Evolutionary conservation across 2,113 vertebrate species (phyloP).

Genomic region (Ophthalmolycus amberensis): DNA sequence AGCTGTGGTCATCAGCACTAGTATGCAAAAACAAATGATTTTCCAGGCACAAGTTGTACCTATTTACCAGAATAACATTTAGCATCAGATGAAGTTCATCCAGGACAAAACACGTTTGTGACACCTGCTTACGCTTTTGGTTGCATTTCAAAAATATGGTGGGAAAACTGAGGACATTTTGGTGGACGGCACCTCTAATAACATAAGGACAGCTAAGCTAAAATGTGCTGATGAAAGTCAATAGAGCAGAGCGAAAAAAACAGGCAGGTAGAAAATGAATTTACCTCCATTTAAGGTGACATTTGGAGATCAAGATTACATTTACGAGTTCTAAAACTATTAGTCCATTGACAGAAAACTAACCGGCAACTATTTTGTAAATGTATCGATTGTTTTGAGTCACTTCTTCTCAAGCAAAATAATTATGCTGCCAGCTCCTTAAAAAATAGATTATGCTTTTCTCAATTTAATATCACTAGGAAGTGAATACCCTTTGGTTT

Average conservation of each 20-base stretch:
- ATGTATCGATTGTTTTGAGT: background rate
- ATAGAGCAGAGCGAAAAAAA: background rate
- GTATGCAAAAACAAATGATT: background rate
- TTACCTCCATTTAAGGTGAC: background rate
- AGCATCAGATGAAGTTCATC: slow-evolving; percentile 23
- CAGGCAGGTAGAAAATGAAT: background rate
- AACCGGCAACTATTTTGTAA: background rate
- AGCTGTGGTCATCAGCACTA: background rate
- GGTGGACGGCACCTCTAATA: background rate
- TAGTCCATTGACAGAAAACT: background rate
- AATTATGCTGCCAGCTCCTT: background rate
- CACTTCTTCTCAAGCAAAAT: background rate
- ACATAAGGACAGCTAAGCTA: background rate
- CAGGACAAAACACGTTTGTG: background rate
- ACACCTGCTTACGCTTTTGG: background rate
- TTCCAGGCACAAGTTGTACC: background rate
- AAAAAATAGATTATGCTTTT: background rate
- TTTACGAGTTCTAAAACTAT: background rate
- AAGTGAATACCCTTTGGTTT: background rate
- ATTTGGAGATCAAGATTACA: background rate
- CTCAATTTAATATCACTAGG: background rate
- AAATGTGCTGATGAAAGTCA: background rate
- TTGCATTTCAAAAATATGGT: background rate
- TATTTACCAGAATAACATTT: background rate
- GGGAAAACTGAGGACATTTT: background rate